Base-by-base conservation (phyloP, 2,797 vertebrate genomes). In the Pithecia hirsuta region DNA sequence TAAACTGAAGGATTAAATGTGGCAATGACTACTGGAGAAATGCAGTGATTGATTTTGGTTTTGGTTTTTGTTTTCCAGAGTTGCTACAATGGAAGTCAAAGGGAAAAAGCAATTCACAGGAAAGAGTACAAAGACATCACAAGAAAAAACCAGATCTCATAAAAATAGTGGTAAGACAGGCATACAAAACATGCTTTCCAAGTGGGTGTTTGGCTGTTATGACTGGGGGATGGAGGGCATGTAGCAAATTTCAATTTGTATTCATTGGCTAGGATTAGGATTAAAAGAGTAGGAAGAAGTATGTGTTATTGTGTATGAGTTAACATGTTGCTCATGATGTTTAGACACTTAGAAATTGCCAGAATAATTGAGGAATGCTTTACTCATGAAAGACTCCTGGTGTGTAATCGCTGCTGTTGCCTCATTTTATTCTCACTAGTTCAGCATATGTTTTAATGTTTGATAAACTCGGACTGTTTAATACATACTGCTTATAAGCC, bases 11-110 rank as follows among this genome's bases (percentile, higher is more conserved):
- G 80, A 55, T 55, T 64, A 30, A 75, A 24, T 36, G 14, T 36
- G 11, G 15, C 50, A 26, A 0, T 64, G 80, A 50, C 28, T n/a
- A 28, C 2, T 52, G 22, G 30, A 82, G 19, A 46, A 57, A 28
- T 44, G 76, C 52, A 72, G 33, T 52, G 55, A 87, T 87, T 41
- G 9, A 39, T 79, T 70, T 24, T 46, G 64, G 55, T 50, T 97
- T 95, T 44, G 64, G 39, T 39, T 97, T 95, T 64, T 22, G 0
- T 96, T 97, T 96, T 97, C 28, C 88, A 98, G 98, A 28, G 59
- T 55, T 93, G 50, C 24, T 78, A 0, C 48, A 1, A 99, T 99
- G 99, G 98, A 99, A 72, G 96, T 95, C 82, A 98, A 95, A 92
- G 91, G 91, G 44, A 98, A 96, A 94, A 98, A 92, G 86, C 98